Conservation (phyloP, 2,888 invertebrate species). For the Arctia plantaginis region DNA sequence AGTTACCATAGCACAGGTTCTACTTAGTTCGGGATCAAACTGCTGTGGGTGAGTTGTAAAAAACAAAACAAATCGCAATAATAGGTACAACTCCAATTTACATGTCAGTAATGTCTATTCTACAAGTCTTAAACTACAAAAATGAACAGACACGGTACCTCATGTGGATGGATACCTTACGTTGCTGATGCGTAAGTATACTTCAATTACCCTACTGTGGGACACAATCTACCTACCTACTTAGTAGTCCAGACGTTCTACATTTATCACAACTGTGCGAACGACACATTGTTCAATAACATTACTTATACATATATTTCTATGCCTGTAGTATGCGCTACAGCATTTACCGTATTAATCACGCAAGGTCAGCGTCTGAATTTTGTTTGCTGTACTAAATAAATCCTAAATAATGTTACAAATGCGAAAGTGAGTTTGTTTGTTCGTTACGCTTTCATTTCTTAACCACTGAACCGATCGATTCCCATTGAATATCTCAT, state of each 20-base stretch:
- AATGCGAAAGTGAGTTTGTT: neutral
- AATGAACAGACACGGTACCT: no score
- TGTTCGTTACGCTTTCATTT: constrained; percentile 2
- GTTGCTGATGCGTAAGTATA: neutral
- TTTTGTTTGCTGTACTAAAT: constrained; percentile 35
- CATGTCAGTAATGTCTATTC: no score
- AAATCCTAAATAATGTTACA: neutral
- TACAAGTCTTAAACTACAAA: no score
- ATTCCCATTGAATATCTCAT: neutral
- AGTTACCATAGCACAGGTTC: no score
- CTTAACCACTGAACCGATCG: neutral
- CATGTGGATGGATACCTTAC: neutral
- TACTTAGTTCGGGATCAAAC: no score
- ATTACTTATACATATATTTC: neutral
- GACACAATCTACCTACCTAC: neutral
- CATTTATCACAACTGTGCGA: neutral
- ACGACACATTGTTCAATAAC: neutral
- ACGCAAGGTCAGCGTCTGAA: constrained; percentile 22
- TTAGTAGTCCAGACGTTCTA: neutral
- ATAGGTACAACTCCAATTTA: no score
- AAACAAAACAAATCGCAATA: no score
- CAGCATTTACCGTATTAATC: neutral
- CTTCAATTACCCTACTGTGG: neutral
- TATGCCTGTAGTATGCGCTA: neutral
- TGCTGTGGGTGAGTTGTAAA: no score